Evolutionary conservation across 2,113 vertebrate genomes (phyloP).

Genomic region (Phylloscopus whistleri): DNA sequence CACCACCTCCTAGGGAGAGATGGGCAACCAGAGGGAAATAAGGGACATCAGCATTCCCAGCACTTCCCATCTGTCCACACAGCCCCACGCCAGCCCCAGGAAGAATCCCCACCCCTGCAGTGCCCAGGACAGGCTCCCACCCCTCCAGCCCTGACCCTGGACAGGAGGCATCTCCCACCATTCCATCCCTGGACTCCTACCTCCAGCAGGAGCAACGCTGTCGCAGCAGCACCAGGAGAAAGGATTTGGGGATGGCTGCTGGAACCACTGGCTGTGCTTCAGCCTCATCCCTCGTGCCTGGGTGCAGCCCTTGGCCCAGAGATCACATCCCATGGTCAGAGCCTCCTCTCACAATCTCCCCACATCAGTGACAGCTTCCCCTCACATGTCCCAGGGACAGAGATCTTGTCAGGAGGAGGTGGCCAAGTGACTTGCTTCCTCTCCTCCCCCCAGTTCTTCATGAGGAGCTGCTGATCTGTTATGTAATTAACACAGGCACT

Average conservation of each 20-base stretch:
- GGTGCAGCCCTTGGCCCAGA: neutral
- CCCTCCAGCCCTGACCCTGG: neutral
- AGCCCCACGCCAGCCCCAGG: rapidly evolving
- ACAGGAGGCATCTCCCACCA: neutral
- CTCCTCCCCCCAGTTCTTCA: neutral
- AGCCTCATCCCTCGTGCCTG: neutral
- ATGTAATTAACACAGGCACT: neutral
- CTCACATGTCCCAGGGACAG: neutral
- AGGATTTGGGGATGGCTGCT: neutral
- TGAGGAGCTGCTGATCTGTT: neutral
- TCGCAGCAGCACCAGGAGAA: neutral
- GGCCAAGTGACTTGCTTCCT: no score
- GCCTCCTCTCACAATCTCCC: neutral
- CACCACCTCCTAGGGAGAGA: neutral
- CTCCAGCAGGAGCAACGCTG: neutral
- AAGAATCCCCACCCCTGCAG: rapidly evolving
- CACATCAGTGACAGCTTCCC: neutral
- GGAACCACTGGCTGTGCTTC: neutral
- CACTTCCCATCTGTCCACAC: neutral
- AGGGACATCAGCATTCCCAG: rapidly evolving
- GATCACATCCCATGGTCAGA: neutral
- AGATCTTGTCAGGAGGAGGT: neutral
- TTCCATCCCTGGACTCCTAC: neutral
- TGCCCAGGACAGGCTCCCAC: neutral
- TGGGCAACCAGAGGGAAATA: neutral